Evolutionary conservation across 2,888 invertebrate genomes (phyloP), one percentile per base, ranked within the genome.

Genomic region (Tipula lateralis): DNA sequence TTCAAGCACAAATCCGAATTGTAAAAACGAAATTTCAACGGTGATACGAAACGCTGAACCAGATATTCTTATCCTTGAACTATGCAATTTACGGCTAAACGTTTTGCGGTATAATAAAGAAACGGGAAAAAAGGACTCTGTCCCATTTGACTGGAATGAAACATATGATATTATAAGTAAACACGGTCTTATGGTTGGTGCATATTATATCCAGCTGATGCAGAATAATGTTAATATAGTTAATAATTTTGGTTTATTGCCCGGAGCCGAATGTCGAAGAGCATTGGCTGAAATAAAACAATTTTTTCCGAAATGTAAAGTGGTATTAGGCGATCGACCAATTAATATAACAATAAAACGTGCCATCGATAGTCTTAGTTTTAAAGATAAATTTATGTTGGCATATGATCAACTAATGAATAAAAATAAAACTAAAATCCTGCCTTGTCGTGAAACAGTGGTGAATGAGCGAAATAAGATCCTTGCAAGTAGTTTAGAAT

Each of bases 161-260:
- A 95, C 96, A 1, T 94, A 95, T 88, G 94, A 96, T 88, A 93
- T 97, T 86, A 95, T 94, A 89, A 92, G 95, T 87, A 92, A 93
- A 89, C 86, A 87, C 39, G 87, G 87, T 0, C 39, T 87, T 0
- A 66, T 86, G 6, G 86, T 85, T 90, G 98, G 98, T 0, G 90
- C 97, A 84, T 93, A 98, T 92, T 96, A 97, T 89, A 92, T 96
- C 86, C 90, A 96, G 30, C 91, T 99, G 87, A 91, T 98, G 84
- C 96, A 95, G 88, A 95, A 97, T 93, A 96, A 97, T n/a, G 97
- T 97, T 0, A 95, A 96, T 88, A 92, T 97, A 86, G 97, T 98
- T 0, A 94, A 95, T 87, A 94, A 97, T 89, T 92, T 98, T 44
- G 97, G 97, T 29, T 97, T 98, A 96, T 97, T 98, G 12, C 98